phyloP scores from a whole-genome alignment of 1,140 invertebrate genomes.

The Trachelipus rathkii region DNA sequence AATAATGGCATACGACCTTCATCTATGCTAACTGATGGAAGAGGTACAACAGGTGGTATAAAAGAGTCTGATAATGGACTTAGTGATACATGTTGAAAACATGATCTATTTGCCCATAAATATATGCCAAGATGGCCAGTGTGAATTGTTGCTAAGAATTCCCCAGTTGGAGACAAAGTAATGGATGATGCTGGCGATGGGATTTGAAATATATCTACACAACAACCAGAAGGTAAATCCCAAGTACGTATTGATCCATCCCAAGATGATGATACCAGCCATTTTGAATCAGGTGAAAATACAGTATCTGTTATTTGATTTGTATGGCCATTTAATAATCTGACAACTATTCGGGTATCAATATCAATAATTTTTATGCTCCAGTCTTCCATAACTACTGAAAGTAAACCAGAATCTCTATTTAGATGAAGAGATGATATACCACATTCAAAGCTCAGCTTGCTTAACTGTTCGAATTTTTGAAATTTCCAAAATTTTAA shows the following conservation, averaged over 20 bases:
- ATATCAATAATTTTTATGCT: constrained; percentile 74
- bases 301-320: constrained; percentile 75
- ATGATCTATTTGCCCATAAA: constrained; percentile 85
- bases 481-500: constrained; percentile 89
- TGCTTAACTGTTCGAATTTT: constrained; percentile 54
- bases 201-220: constrained; percentile 58
- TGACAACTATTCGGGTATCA: constrained; percentile 70
- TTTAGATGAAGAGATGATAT: constrained; percentile 63
- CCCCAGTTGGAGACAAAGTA: constrained; percentile 81
- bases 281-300: constrained; percentile 82
- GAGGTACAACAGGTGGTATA: constrained; percentile 55
- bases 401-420: constrained; percentile 72
- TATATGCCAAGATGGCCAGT: constrained; percentile 83
- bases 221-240: constrained; percentile 74
- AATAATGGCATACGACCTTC: constrained; percentile 20
- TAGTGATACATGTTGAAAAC: constrained; percentile 75
- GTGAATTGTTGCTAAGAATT: constrained; percentile 85
- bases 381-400: constrained; percentile 78
- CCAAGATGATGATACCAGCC: constrained; percentile 81
- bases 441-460: constrained; percentile 58
- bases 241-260: constrained; percentile 82
- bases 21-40: constrained; percentile 43
- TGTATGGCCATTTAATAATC: constrained; percentile 74
- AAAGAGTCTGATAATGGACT: constrained; percentile 62
- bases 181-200: constrained; percentile 75